A percentile compares a stretch with the other conserved stretches of the same genome.
These are phyloP conservation scores for Nomada fucata DNA, from an alignment of 2,888 invertebrate genomes.

Conservation along the genomic window DNA sequence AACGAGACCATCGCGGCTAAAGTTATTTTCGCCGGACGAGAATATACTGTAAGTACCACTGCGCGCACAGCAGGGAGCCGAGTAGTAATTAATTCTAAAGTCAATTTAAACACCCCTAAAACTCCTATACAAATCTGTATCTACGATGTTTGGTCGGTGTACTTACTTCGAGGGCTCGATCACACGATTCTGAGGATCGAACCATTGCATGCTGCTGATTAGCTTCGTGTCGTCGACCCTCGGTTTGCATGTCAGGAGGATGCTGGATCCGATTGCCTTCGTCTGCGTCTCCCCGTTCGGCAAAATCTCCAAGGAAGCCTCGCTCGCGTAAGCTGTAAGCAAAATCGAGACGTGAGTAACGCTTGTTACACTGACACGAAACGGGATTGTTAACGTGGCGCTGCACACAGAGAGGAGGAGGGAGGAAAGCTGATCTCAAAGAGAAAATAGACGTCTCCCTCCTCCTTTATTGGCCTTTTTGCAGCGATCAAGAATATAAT, in stretches of 20 bases:
- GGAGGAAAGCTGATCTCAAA: neutral
- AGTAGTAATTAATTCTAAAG: conserved; percentile 1
- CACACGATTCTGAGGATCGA: conserved; percentile 89
- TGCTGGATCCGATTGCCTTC: conserved; percentile 90
- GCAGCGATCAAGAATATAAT: neutral
- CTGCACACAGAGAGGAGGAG: neutral
- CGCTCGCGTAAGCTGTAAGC: conserved; percentile 74
- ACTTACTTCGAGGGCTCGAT: conserved; percentile 90
- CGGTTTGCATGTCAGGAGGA: conserved; percentile 92
- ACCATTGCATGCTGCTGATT: conserved; percentile 92
- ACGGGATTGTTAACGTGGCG: conserved; percentile 15
- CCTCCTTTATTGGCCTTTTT: conserved; percentile 1
- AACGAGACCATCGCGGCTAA: neutral
- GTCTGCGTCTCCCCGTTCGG: conserved; percentile 89
- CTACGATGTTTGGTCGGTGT: conserved; percentile 40
- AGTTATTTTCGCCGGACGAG: neutral
- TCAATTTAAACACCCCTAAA: neutral
- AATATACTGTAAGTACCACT: conserved; percentile 2
- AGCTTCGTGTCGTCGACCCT: conserved; percentile 88
- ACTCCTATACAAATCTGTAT: too few species aligned
- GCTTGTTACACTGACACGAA: conserved; percentile 54
- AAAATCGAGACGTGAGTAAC: conserved; percentile 43
- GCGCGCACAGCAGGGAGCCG: neutral
- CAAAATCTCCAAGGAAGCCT: conserved; percentile 88
- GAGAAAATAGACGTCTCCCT: neutral